Percentiles rank a stretch among this genome's conserved stretches.
Conservation (phyloP, 2,888 invertebrate species). For the Scaptomyza polygonia region DNA sequence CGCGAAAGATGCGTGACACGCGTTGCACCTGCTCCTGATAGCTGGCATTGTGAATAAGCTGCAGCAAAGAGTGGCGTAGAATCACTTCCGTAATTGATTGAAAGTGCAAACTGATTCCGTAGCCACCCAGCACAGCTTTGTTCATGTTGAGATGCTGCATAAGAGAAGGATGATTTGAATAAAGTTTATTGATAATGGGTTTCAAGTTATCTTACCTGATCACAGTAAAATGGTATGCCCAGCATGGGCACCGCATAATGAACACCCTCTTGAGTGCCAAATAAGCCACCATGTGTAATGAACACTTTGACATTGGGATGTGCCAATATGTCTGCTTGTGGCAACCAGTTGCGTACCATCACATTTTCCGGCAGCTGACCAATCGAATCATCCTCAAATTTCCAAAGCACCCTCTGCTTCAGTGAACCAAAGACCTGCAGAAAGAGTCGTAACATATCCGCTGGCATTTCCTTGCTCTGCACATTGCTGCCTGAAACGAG, state of each 20-base stretch:
- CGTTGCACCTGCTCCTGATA: conserved; percentile 81
- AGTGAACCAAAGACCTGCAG: conserved; percentile 83
- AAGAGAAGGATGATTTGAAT: not conserved
- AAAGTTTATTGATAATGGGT: not conserved
- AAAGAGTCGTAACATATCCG: conserved; percentile 82
- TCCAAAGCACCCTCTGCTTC: conserved; percentile 85
- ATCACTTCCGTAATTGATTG: conserved; percentile 77
- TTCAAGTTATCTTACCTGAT: conserved; percentile 75
- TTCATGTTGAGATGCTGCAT: conserved; percentile 82
- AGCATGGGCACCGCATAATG: conserved; percentile 84
- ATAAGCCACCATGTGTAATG: conserved; percentile 84
- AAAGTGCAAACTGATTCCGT: conserved; percentile 81
- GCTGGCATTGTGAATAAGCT: conserved; percentile 82
- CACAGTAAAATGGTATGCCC: conserved; percentile 84
- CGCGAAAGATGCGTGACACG: conserved; percentile 82
- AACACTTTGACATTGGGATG: conserved; percentile 84
- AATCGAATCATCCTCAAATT: conserved; percentile 84
- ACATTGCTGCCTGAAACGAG: conserved; percentile 84
- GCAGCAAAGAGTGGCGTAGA: conserved; percentile 73
- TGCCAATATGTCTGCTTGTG: conserved; percentile 85
- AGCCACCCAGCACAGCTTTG: conserved; percentile 81
- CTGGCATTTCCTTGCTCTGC: conserved; percentile 84
- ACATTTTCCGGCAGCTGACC: conserved; percentile 84
- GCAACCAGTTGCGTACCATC: conserved; percentile 85
- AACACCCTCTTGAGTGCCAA: conserved; percentile 84